Percentiles rank a stretch among this genome's conserved stretches.
Evolutionary conservation across 92 coral and sea anemone species (phyloP).

Genomic region (Pocillopora grandis): DNA sequence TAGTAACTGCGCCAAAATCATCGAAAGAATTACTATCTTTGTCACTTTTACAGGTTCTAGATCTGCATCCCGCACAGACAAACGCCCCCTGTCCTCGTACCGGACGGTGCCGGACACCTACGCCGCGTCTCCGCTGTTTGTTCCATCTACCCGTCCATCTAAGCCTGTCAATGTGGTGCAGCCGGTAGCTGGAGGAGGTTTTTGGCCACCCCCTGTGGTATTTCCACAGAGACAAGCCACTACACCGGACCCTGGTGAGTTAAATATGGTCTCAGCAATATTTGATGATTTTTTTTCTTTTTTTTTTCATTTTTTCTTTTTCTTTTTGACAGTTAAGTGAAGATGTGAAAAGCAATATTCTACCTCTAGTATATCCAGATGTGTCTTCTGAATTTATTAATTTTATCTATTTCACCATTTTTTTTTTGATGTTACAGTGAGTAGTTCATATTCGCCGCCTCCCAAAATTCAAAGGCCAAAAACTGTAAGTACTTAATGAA

Average conservation of each 20-base stretch:
- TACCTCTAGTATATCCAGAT: not conserved
- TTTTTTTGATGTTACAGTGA: conserved; percentile 22
- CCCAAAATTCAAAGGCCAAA: conserved; percentile 72
- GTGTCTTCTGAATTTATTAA: not conserved
- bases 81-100: conserved; percentile 72
- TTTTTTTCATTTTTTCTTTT: not conserved
- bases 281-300: not conserved
- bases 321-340: not conserved
- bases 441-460: conserved; percentile 59
- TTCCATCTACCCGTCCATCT: conserved; percentile 53
- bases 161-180: conserved; percentile 42
- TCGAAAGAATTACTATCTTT: too few relatives aligned
- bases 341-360: not conserved
- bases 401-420: not conserved
- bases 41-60: conserved; percentile 25
- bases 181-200: conserved; percentile 62
- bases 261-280: not conserved
- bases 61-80: conserved; percentile 48
- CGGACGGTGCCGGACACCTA: conserved; percentile 63
- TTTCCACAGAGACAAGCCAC: conserved; percentile 60
- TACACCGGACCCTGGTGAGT: conserved; percentile 72
- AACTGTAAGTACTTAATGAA: conserved; percentile 44
- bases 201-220: conserved; percentile 76
- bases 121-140: conserved; percentile 60
- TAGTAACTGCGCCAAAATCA: too few relatives aligned